A percentile compares a stretch with the other conserved stretches of the same genome.
phyloP scores from a whole-genome alignment of 2,797 vertebrate species.

The Caiman crocodilus region DNA sequence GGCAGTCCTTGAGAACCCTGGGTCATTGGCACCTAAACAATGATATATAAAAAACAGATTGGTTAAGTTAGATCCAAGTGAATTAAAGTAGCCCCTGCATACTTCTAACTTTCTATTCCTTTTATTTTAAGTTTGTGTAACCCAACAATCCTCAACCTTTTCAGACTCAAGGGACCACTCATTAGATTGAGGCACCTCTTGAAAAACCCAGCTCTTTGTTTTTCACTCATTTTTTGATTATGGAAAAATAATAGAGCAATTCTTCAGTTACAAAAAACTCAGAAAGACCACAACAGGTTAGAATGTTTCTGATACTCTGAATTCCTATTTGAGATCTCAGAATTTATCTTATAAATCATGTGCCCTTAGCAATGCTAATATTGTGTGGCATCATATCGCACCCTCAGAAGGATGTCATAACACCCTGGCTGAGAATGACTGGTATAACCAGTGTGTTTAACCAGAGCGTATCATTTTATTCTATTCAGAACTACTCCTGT shows the following conservation, averaged over 20 bases:
- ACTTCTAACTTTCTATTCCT: not conserved
- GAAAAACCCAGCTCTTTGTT: not conserved
- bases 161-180: not conserved
- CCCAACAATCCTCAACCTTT: not conserved
- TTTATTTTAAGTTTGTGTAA: not conserved
- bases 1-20: conserved; percentile 85
- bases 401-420: too few species aligned
- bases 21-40: conserved; percentile 84
- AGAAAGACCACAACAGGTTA: too few species aligned
- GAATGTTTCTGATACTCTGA: too few species aligned
- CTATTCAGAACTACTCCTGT: not conserved
- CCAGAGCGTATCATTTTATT: not conserved
- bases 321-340: too few species aligned
- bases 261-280: too few species aligned
- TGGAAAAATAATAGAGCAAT: too few species aligned
- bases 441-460: not conserved
- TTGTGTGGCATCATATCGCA: too few species aligned
- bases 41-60: not conserved
- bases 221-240: not conserved
- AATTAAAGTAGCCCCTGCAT: not conserved
- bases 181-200: too few species aligned
- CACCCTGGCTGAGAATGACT: not conserved
- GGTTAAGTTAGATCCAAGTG: not conserved
- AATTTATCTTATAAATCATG: too few species aligned
- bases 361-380: too few species aligned